Evolutionary conservation across 2,888 invertebrate genomes (phyloP), one percentile per base, ranked within the genome.

Genomic region (Drosophila affinis): DNA sequence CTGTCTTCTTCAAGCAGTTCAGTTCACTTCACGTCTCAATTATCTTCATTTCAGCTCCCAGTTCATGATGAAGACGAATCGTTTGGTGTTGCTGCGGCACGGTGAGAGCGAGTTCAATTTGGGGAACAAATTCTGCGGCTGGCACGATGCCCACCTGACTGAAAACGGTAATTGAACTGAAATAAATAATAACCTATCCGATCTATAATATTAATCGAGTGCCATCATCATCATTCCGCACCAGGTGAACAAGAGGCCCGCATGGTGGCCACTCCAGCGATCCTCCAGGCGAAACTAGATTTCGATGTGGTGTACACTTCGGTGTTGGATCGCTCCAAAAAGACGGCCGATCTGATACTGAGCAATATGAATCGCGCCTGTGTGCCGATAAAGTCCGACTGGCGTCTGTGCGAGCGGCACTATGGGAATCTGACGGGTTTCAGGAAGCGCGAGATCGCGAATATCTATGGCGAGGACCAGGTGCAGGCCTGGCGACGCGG

Each of bases 401-500:
- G 97, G 97, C 94, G 97, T 14, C 92, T 97, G 32, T 97, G 97
- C 87, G 97, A 97, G 91, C 94, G 97, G 68, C 97, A 97, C 89
- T 97, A 97, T 86, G 97, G 97, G 57, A 96, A 96, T 47, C 93
- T 97, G 7, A 97, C 97, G 12, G 97, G 97, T 2, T 93, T 96
- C 70, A 96, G 97, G 89, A 97, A 97, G 91, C 94, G 96, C 0
- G 96, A 97, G 92, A 96, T 97, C 21, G 97, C 97, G 56, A 95
- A 95, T 59, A 96, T 96, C 90, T 97, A 96, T 92, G 97, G 97
- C 12, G 97, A 97, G 90, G 95, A 95, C 55, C 96, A 96, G 93
- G 96, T 97, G 9, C 95, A 96, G 92, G 95, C 96, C 81, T 97
- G 97, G 97, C 94, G 97, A 76, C 94, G 97, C 70, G 96, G 96